A percentile compares a stretch with the other conserved stretches of the same genome.
Conservation (phyloP, 92 coral and sea anemone species). For the Phenganax marumi region DNA sequence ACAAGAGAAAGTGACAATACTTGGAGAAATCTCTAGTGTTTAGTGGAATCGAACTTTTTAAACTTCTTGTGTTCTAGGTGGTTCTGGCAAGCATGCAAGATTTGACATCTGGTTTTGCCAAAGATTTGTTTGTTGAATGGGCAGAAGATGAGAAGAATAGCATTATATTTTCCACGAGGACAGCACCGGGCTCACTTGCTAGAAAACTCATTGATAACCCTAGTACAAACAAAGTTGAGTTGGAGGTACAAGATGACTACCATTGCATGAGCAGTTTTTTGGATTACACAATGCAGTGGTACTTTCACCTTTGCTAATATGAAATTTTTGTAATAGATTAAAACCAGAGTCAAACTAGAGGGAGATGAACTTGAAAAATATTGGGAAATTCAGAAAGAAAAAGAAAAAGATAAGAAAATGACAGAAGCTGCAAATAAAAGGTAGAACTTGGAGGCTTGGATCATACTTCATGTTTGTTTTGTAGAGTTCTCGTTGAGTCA, state of each 20-base stretch:
- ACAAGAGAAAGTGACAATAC: too few relatives aligned
- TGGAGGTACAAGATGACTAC: constrained; percentile 64
- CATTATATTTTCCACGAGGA: constrained; percentile 76
- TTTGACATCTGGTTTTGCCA: constrained; percentile 83
- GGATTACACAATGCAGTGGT: neutral
- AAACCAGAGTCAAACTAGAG: constrained; percentile 75
- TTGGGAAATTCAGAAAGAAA: constrained; percentile 79
- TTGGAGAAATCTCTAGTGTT: too few relatives aligned
- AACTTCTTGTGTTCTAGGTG: constrained; percentile 49
- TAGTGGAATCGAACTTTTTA: neutral
- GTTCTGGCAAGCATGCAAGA: constrained; percentile 92
- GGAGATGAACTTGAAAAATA: constrained; percentile 83
- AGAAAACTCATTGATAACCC: constrained; percentile 84
- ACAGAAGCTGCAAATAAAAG: constrained; percentile 63
- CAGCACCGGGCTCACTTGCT: constrained; percentile 88
- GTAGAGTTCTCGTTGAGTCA: neutral
- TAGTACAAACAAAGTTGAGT: constrained; percentile 69
- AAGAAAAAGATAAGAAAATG: constrained; percentile 65
- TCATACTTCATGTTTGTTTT: neutral
- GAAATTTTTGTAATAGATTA: constrained; percentile 50
- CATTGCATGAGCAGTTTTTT: neutral
- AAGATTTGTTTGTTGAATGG: constrained; percentile 93
- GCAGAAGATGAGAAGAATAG: constrained; percentile 85
- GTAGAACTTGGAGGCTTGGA: constrained; percentile 37
- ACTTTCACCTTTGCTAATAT: neutral